Evolutionary conservation across 1,140 invertebrate genomes (phyloP), one percentile per base, ranked within the genome.

Genomic region (Bombus affinis): DNA sequence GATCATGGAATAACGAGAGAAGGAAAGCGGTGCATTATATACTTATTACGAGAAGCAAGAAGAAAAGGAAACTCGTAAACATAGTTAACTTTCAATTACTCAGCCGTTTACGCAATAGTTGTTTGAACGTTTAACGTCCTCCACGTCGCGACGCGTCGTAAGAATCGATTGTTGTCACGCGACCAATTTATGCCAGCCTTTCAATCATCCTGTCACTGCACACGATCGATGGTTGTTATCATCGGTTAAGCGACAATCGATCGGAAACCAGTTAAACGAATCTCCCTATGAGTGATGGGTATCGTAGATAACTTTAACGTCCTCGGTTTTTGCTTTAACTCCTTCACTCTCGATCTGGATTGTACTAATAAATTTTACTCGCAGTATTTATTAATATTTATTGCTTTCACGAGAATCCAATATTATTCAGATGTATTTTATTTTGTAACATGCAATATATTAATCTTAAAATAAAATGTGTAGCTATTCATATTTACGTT

Each of bases 151-250:
- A 59, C 25, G 25, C 57, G 57, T 28, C 25, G 9, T n/a, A 47
- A 39, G 39, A 35, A 74, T 25, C 53, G 57, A 73, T 82, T 74
- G 57, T 82, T 62, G 59, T 82, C 71, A 42, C 53, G 39, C n/a
- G 53, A 35, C 80, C 70, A 74, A 82, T 82, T 73, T 82, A 82
- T 74, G 59, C 35, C 22, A n/a, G 42, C n/a, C 70, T 74, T 74
- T 82, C 80, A 47, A 82, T 82, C 80, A 82, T 74, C 39, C 59
- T 65, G 80, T 82, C 80, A 70, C 77, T 37, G 47, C 47, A 53
- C 47, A 53, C 47, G 47, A 53, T 53, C 47, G 47, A 53, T 53
- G n/a, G 15, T 53, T 35, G 15, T 44, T 79, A 79, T 79, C 65
- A 79, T 79, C 32, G 25, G 22, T 66, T 80, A 80, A 53, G 44